Evolutionary conservation across 2,113 vertebrate species (phyloP), one percentile per base, ranked within the genome.

Genomic region (Aegotheles bennettii): DNA sequence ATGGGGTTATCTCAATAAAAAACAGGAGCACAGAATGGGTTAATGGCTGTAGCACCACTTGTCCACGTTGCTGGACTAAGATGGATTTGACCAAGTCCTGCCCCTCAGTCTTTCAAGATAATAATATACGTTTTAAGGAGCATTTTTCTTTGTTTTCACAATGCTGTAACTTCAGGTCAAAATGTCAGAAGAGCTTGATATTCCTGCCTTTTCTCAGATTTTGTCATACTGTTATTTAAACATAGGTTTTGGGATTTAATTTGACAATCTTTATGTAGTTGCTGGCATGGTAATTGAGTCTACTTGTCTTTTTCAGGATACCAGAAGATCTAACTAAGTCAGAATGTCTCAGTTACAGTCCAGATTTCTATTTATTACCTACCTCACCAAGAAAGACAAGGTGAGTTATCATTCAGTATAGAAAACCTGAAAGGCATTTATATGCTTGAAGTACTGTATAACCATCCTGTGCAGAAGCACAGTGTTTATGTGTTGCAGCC

Each of bases 281-380:
- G 95, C 98, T 91, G 95, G 97, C 97, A 94, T 97, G 90, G 97
- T 98, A 98, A 99, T 98, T 98, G 98, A 99, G 97, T 98, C 98
- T 97, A 97, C 98, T 98, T 98, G 98, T 99, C 98, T 99, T 97
- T 98, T 98, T 97, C 97, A 98, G 98, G 98, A 98, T 97, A 98
- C 97, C 73, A 96, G 97, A 98, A 98, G 97, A 98, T 98, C 98
- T 98, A 98, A 98, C 98, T 98, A 98, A 98, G 98, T 99, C 98
- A 98, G 98, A 98, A 98, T 97, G 98, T 97, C 97, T 98, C 97
- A 93, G 88, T 71, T 98, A 95, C 91, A 95, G 78, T 92, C 89
- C 92, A 85, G 82, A 87, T 95, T 83, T 96, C 98, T 99, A 98
- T 99, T 98, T 99, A 99, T 99, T 98, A 98, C 97, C 91, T 90